Base-by-base conservation (phyloP, 2,797 vertebrate species). In the Muscicapa striata region DNA sequence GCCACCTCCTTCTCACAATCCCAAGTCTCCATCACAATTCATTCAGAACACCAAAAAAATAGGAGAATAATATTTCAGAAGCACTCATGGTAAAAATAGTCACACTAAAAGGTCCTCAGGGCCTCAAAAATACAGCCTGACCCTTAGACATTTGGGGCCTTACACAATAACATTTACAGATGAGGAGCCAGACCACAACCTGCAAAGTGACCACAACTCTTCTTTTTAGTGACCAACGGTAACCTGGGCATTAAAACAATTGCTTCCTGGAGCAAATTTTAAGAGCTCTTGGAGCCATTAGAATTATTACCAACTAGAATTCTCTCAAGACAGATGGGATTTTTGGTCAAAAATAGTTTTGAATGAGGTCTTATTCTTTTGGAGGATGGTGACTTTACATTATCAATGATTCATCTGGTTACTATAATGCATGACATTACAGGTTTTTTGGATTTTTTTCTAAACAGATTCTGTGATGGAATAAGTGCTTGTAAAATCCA, bases 361-460 rank as follows among this genome's bases (percentile, higher is more conserved):
- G 26, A 87, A 12, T n/a, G 27, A 46, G 32, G 45, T 62, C 58
- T 62, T 38, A 0, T 30, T 49, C 54, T 70, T 75, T 32, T 66
- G 5, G 23, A 74, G 17, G 7, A 61, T 10, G 22, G 8, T 57
- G 32, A 83, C 32, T 75, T 88, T 46, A 67, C 17, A 36, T 24
- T 77, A 61, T 22, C 27, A 62, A 9, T 38, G 6, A 82, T 62
- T 76, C 32, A 63, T 23, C 23, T 61, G 22, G 19, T 84, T 79
- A 58, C 51, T 68, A 23, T 6, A 5, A 49, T 3, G 8, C 9
- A 58, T 10, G 27, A 67, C 13, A 38, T 9, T 5, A 52, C 7
- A 57, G 20, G 24, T 49, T 17, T 52, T 8, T 61, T 4, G 2
- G 5, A 4, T 0, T 6, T 45, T 32, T 32, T 41, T 3, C 27